Evolutionary conservation across 2,888 invertebrate genomes (phyloP).

Genomic region (Tanaodytes sp.): DNA sequence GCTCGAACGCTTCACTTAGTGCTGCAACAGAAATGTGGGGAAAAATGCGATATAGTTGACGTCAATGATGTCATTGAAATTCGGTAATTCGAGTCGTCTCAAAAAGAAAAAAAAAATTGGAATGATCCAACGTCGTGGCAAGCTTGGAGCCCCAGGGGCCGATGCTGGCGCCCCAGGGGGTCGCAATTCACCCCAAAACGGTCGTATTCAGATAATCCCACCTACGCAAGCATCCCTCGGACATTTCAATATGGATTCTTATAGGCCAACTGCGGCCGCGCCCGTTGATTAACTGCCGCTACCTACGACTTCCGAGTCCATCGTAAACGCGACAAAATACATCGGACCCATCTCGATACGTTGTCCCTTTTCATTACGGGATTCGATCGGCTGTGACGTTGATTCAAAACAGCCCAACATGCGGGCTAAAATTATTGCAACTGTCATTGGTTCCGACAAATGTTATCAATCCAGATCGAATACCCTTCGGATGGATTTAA

Average conservation of each 20-base stretch:
- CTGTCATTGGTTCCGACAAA: too few species aligned
- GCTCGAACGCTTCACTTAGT: constrained; percentile 76
- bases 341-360: constrained; percentile 26
- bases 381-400: not conserved
- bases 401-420: constrained; percentile 21
- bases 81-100: constrained; percentile 33
- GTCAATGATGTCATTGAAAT: constrained; percentile 12
- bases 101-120: too few species aligned
- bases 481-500: too few species aligned
- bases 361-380: constrained; percentile 3
- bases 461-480: too few species aligned
- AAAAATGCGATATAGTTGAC: too few species aligned
- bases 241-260: constrained; percentile 67
- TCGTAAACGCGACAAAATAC: constrained; percentile 47
- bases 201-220: constrained; percentile 72
- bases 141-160: constrained; percentile 51
- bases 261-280: constrained; percentile 51
- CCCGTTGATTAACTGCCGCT: constrained; percentile 40
- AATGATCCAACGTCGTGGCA: constrained; percentile 59
- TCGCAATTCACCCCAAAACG: constrained; percentile 68
- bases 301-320: constrained; percentile 32
- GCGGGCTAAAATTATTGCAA: too few species aligned
- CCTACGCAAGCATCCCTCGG: constrained; percentile 58
- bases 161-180: constrained; percentile 63
- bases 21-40: constrained; percentile 72